phyloP scores from a whole-genome alignment of 2,113 vertebrate genomes.

The Puntigrus tetrazona region DNA sequence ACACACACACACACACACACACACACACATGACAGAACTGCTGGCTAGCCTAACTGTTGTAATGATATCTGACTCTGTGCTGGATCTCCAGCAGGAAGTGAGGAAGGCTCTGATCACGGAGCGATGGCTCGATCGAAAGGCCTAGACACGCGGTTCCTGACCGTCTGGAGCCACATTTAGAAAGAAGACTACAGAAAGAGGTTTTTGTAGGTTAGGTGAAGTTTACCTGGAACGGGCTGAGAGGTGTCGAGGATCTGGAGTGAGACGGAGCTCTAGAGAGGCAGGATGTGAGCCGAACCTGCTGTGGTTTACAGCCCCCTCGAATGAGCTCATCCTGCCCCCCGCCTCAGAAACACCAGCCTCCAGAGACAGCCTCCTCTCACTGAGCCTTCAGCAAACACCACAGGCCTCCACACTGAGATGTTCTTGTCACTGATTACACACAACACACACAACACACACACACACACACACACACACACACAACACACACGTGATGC shows the following conservation, averaged over 20 bases:
- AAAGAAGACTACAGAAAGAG: neutral
- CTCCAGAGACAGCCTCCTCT: too few relatives aligned
- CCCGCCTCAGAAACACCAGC: constrained; percentile 53
- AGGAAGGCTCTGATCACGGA: neutral
- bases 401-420: neutral
- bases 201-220: neutral
- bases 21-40: neutral
- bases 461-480: neutral
- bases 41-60: neutral
- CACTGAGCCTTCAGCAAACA: neutral
- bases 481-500: neutral
- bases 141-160: neutral
- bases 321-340: constrained; percentile 69
- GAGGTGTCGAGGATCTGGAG: constrained; percentile 39
- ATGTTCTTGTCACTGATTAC: neutral
- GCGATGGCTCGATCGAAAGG: neutral
- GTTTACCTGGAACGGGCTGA: constrained; percentile 48
- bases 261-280: constrained; percentile 47
- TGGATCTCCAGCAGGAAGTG: neutral
- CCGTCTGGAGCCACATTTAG: neutral
- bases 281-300: constrained; percentile 79
- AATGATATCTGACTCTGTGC: constrained; percentile 27
- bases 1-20: neutral
- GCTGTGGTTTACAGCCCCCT: constrained; percentile 68
- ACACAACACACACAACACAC: neutral